Evolutionary conservation across 2,888 invertebrate species (phyloP).

Genomic region (Idaea dimidiata): DNA sequence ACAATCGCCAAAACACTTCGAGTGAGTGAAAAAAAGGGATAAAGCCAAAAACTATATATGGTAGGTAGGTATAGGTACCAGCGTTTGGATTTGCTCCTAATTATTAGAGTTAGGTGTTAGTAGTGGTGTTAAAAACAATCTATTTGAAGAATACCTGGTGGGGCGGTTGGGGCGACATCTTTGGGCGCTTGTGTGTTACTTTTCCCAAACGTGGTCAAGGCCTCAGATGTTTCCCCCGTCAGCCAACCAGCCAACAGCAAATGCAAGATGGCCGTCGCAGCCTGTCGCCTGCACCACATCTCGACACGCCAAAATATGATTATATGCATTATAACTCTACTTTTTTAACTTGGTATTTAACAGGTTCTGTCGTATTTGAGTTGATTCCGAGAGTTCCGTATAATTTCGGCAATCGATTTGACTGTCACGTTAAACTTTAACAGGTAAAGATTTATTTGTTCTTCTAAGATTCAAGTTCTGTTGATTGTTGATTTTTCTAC

Average conservation of each 20-base stretch:
- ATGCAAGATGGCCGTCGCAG: constrained; percentile 61
- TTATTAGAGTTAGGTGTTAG: too few relatives aligned
- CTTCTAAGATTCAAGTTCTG: constrained; percentile 6
- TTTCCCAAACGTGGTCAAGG: constrained; percentile 86
- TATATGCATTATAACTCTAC: constrained; percentile 52
- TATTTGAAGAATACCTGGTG: constrained; percentile 69
- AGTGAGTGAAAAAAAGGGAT: too few relatives aligned
- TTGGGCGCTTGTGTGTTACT: constrained; percentile 81
- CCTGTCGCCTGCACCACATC: constrained; percentile 70
- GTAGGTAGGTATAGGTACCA: too few relatives aligned
- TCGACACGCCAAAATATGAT: constrained; percentile 61
- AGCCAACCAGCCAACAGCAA: constrained; percentile 64
- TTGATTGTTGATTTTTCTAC: background rate
- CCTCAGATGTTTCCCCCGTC: constrained; percentile 78
- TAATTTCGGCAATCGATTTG: too few relatives aligned
- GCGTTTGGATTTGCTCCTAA: too few relatives aligned
- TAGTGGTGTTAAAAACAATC: background rate
- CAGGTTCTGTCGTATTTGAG: background rate
- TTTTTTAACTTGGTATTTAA: constrained; percentile 9
- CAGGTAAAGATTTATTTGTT: background rate
- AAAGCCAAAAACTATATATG: too few relatives aligned
- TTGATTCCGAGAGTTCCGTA: constrained; percentile 8
- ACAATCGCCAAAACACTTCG: too few relatives aligned
- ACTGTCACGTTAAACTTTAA: background rate
- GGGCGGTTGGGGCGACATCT: constrained; percentile 76